Evolutionary conservation across 2,888 invertebrate species (phyloP).

Genomic region (Stomorhina lunata): DNA sequence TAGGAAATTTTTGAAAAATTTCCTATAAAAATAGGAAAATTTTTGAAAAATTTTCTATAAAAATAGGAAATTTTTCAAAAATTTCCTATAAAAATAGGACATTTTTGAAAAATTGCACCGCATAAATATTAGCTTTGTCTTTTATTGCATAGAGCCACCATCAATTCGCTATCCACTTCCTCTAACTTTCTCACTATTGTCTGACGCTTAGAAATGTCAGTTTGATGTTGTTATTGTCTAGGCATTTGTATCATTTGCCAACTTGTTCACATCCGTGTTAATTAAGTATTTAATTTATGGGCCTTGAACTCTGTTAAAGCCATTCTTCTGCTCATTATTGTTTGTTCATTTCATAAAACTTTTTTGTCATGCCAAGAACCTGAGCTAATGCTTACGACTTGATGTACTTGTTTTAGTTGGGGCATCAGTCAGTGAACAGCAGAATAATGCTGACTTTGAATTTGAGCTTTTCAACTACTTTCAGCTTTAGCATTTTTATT

Average conservation of each 20-base stretch:
- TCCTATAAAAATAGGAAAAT: too few relatives aligned
- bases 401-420: constrained; percentile 33
- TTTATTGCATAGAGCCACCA: too few relatives aligned
- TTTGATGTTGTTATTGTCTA: not conserved
- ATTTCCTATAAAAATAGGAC: too few relatives aligned
- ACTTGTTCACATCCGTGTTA: constrained; percentile 62
- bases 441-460: not conserved
- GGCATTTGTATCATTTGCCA: constrained; percentile 11
- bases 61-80: too few relatives aligned
- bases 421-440: constrained; percentile 22
- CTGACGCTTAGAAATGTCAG: constrained; percentile 20
- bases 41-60: too few relatives aligned
- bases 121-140: too few relatives aligned
- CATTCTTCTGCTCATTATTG: constrained; percentile 11
- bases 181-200: not conserved
- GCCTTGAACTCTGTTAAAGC: constrained; percentile 55
- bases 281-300: constrained; percentile 62
- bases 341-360: not conserved
- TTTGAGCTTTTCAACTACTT: constrained; percentile 33
- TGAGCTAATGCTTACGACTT: constrained; percentile 19
- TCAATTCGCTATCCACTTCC: not conserved
- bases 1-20: too few relatives aligned
- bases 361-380: constrained; percentile 1
- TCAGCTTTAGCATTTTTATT: not conserved
- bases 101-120: too few relatives aligned